Percentiles rank a stretch among this genome's conserved stretches.
Conservation (phyloP, 2,797 vertebrate species). For the Centropyge bicolor region DNA sequence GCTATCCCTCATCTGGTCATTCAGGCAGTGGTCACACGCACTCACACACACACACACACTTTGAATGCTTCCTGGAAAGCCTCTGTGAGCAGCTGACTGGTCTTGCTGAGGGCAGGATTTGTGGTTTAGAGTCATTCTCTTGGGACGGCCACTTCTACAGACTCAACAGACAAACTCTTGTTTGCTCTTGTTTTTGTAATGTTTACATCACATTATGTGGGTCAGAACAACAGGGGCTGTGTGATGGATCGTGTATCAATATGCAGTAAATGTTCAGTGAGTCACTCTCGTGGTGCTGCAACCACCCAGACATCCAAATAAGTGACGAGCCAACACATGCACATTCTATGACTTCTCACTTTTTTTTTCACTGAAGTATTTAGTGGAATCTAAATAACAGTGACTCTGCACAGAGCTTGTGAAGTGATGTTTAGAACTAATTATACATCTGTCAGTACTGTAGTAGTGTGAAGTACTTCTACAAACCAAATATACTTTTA, state of each 20-base stretch:
- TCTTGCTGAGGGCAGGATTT: slow-evolving; percentile 29
- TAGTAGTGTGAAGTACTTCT: too few relatives aligned
- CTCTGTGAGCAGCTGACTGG: slow-evolving; percentile 54
- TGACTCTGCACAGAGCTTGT: background rate
- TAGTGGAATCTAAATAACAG: background rate
- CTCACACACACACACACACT: slow-evolving; percentile 32
- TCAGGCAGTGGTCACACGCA: slow-evolving; percentile 21
- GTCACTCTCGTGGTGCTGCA: slow-evolving; percentile 31
- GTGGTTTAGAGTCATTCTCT: slow-evolving; percentile 30
- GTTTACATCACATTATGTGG: slow-evolving; percentile 49
- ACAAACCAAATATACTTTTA: too few relatives aligned
- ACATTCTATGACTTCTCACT: background rate
- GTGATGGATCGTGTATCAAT: slow-evolving; percentile 35
- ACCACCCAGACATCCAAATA: slow-evolving; percentile 1
- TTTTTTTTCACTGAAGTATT: background rate
- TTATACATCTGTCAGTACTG: too few relatives aligned
- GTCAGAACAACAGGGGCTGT: slow-evolving; percentile 58
- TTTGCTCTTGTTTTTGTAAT: slow-evolving; percentile 30
- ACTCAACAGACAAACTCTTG: slow-evolving; percentile 23
- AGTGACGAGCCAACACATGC: slow-evolving; percentile 16
- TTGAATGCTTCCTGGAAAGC: slow-evolving; percentile 47
- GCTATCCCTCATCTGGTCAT: slow-evolving; percentile 59
- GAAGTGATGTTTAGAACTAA: too few relatives aligned
- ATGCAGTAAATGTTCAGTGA: slow-evolving; percentile 16
- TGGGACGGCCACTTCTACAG: slow-evolving; percentile 26